Evolutionary conservation across 2,797 vertebrate genomes (phyloP), one percentile per base, ranked within the genome.

Genomic region (Malurus leucopterus): DNA sequence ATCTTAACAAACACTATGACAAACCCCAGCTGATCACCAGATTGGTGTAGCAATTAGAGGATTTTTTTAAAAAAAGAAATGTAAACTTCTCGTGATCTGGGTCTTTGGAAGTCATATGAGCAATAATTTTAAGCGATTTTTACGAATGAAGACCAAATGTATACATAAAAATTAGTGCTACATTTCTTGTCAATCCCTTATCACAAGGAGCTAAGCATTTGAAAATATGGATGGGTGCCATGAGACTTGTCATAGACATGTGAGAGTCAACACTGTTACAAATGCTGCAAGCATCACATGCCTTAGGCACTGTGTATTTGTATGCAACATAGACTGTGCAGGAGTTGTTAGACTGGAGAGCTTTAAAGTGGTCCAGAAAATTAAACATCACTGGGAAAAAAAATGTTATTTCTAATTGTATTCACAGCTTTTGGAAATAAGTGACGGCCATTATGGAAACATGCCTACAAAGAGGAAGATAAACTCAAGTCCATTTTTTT

Each of bases 261-360:
- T 79, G 89, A 93, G 76, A 90, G 44, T 78, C 87, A 87, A 84
- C 79, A 75, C 59, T 87, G 59, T 74, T 91, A 49, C 51, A 63
- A 87, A 78, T 57, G 58, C 65, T 59, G 23, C 49, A 57, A 36
- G n/a, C 38, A 71, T 96, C 70, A 57, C 51, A 21, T 76, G 57
- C 51, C 82, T 7, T 57, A 50, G 64, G 29, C 38, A 15, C 26
- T 50, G 57, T 69, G 4, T 76, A 63, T 73, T 67, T 76, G 29
- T 61, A 58, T 50, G 41, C 30, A n/a, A 6, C 41, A 72, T 4
- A 70, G 15, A 23, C 13, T 82, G 22, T 49, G 24, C 21, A 59
- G 65, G 51, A 84, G 26, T 24, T 72, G 6, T 91, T 82, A 62
- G 19, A 11, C 23, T 34, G 38, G 17, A 34, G 34, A 88, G 43